Evolutionary conservation across 2,888 invertebrate genomes (phyloP), one percentile per base, ranked within the genome.

Genomic region (Brenthis ino): DNA sequence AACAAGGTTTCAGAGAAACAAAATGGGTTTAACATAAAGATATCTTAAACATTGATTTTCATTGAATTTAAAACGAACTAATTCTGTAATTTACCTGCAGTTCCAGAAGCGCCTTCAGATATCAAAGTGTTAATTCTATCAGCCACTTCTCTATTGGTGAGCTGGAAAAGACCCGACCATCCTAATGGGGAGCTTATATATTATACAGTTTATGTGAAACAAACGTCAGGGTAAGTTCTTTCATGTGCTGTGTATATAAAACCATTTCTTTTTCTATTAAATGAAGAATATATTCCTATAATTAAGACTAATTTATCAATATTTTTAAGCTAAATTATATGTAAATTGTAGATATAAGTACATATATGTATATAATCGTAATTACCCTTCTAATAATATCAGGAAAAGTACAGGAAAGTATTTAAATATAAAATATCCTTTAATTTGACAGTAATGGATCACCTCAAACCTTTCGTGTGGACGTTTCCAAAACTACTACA

Each of bases 61-160:
- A 43, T 11, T 43, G 11, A 37, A 2, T 43, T 43, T 64, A 20
- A 33, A 16, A 60, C 6, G 47, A 16, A 16, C 20, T 16, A 20
- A n/a, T 16, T 55, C 58, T 33, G 4, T 54, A 33, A 67, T 43
- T n/a, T 2, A 53, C 13, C 77, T 75, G 1, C 80, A 97, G 98
- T 97, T 72, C 98, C 98, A 3, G 97, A 96, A 58, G 94, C 96
- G 43, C 98, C 98, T 43, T 95, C 96, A 11, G 95, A 95, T 75
- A 96, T 97, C 75, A 98, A 98, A 89, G 96, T 96, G 0, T 91
- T 97, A 50, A 96, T 97, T 1, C 87, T 97, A 73, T 96, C 97
- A 43, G 95, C 96, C 28, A 95, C 96, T 78, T 96, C 97, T 63
- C 95, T 98, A 75, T 93, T 97, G 73, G 95, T 98, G 70, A 96